phyloP scores from a whole-genome alignment of 2,888 invertebrate species.

The Sphaerophoria taeniata region DNA sequence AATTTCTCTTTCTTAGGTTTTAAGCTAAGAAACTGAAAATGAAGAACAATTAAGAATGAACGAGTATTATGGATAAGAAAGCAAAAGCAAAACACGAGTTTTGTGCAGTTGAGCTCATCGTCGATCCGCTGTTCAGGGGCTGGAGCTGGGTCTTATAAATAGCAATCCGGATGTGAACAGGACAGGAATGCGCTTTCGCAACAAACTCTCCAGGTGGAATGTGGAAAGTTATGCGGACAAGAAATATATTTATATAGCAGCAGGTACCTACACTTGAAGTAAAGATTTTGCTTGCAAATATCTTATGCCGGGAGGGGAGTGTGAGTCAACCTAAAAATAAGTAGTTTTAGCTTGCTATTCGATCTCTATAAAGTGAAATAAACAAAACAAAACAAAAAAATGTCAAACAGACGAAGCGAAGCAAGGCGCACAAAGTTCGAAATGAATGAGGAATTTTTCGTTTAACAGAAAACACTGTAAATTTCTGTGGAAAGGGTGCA shows the following conservation, averaged over 20 bases:
- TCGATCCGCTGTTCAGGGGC: not conserved
- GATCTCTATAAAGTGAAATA: not conserved
- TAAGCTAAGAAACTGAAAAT: conserved; percentile 37
- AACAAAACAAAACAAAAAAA: conserved; percentile 14
- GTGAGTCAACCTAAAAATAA: not conserved
- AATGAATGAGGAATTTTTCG: conserved; percentile 36
- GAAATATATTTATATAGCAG: not conserved
- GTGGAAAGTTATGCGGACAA: conserved; percentile 38
- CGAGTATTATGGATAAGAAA: conserved; percentile 3
- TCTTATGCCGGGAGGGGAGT: conserved; percentile 1
- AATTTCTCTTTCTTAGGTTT: conserved; percentile 23
- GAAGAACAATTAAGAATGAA: conserved; percentile 48
- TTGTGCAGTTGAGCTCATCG: conserved; percentile 4
- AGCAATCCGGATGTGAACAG: conserved; percentile 22
- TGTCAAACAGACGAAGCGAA: conserved; percentile 11
- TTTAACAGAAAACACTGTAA: conserved; percentile 17
- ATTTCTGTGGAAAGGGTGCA: conserved; percentile 16
- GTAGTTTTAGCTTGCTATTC: not conserved
- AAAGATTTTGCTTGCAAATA: conserved; percentile 15
- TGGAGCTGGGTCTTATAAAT: conserved; percentile 24
- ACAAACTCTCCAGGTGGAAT: conserved; percentile 49
- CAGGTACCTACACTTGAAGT: not conserved
- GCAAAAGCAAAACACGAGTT: conserved; percentile 13
- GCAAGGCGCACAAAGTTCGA: not conserved
- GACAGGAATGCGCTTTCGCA: conserved; percentile 25